A percentile compares a stretch with the other conserved stretches of the same genome.
Evolutionary conservation across 2,797 vertebrate genomes (phyloP).

Genomic region (Arnoldichthys spilopterus): DNA sequence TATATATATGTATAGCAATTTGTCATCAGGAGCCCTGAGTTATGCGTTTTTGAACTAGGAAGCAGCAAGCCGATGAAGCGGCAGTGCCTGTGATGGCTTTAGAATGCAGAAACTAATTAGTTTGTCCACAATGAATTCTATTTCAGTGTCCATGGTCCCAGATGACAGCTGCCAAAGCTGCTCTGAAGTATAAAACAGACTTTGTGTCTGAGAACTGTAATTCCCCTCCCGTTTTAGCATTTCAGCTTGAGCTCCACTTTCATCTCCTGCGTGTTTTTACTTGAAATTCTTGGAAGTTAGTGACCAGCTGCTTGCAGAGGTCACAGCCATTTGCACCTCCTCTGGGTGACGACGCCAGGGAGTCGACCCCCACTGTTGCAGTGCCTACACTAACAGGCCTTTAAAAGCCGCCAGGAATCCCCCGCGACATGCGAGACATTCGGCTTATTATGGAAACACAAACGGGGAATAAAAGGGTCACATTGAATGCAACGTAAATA

Average conservation of each 20-base stretch:
- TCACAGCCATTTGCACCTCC: slow-evolving; percentile 57
- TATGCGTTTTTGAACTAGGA: slow-evolving; percentile 14
- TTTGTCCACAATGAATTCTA: slow-evolving; percentile 51
- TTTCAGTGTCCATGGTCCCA: slow-evolving; percentile 38
- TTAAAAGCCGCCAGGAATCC: slow-evolving; percentile 47
- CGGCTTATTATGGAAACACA: slow-evolving; percentile 30
- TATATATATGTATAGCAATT: slow-evolving; percentile 27
- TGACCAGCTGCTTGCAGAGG: slow-evolving; percentile 27
- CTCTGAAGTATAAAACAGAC: slow-evolving; percentile 29
- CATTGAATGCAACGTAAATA: background rate
- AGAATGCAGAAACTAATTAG: slow-evolving; percentile 51
- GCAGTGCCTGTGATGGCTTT: slow-evolving; percentile 43
- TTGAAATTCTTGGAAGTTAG: slow-evolving; percentile 26
- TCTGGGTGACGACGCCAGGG: slow-evolving; percentile 38
- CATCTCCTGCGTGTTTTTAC: slow-evolving; percentile 8
- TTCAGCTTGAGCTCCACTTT: slow-evolving; percentile 1
- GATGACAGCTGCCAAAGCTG: slow-evolving; percentile 50
- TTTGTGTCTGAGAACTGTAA: background rate
- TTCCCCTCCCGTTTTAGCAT: background rate
- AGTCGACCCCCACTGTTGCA: slow-evolving; percentile 15
- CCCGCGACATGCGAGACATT: slow-evolving; percentile 25
- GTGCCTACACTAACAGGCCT: slow-evolving; percentile 35
- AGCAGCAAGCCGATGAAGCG: slow-evolving; percentile 43
- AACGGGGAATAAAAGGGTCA: slow-evolving; percentile 21
- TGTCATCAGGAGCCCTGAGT: slow-evolving; percentile 22